These are phyloP conservation scores for Lithobates pipiens DNA, from an alignment of 2,797 vertebrate species.

Conservation along the genomic window DNA sequence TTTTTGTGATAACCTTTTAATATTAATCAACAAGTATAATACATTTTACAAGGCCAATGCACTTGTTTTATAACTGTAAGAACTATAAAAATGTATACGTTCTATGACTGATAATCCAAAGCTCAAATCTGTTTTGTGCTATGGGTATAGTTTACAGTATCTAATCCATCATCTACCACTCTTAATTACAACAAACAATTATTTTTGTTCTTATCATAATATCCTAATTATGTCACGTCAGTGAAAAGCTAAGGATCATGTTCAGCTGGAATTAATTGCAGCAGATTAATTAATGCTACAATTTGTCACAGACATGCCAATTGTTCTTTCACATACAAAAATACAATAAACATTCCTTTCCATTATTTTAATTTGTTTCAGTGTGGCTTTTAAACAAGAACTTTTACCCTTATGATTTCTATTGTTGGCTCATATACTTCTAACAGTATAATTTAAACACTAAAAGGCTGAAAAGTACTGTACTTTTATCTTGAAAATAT, in stretches of 20 bases:
- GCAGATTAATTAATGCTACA: conserved; percentile 46
- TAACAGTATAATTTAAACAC: not conserved
- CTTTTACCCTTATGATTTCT: not conserved
- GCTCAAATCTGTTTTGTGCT: not conserved
- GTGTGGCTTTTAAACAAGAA: not conserved
- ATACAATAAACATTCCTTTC: conserved; percentile 20
- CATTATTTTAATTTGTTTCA: not conserved
- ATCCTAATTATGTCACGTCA: conserved; percentile 40
- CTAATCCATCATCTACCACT: conserved; percentile 41
- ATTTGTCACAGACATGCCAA: conserved; percentile 41
- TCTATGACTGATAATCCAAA: not conserved
- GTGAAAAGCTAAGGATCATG: conserved; percentile 35
- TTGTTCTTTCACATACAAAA: conserved; percentile 32
- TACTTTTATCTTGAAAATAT: not conserved
- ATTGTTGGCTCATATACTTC: not conserved
- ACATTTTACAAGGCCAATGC: no score
- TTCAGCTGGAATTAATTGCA: conserved; percentile 26
- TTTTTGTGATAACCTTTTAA: no score
- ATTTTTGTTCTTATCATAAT: conserved; percentile 34
- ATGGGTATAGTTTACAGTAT: conserved; percentile 26
- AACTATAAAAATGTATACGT: no score
- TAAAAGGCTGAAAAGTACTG: not conserved
- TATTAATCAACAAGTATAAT: no score
- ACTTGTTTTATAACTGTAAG: no score
- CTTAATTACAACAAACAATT: conserved; percentile 42